Evolutionary conservation across 2,888 invertebrate species (phyloP).

Genomic region (Lithophane ornitopus): DNA sequence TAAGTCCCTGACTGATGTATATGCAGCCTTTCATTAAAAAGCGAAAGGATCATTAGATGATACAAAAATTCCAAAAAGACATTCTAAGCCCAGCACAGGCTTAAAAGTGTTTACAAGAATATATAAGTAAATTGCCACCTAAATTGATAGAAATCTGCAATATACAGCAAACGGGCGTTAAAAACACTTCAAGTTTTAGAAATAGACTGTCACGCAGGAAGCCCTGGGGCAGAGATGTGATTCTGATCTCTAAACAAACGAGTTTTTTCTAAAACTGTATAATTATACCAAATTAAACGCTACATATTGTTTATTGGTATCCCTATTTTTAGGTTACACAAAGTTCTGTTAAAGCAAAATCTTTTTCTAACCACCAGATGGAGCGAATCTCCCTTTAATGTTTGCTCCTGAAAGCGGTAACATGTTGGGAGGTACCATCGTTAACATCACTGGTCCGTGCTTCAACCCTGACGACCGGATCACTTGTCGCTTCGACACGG

Average conservation of each 20-base stretch:
- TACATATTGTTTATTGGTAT: not conserved
- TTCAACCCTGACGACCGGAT: slow-evolving; percentile 94
- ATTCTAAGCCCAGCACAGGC: not conserved
- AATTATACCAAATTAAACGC: not conserved
- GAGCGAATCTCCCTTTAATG: slow-evolving; percentile 94
- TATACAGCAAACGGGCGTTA: not conserved
- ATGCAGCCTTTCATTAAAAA: not conserved
- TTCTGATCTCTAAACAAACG: too few relatives aligned
- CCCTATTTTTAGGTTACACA: not conserved
- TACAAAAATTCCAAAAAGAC: too few relatives aligned
- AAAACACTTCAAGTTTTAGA: not conserved
- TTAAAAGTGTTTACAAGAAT: not conserved
- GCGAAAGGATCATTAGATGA: not conserved
- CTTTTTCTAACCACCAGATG: slow-evolving; percentile 89
- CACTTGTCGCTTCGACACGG: slow-evolving; percentile 96
- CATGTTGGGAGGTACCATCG: slow-evolving; percentile 99
- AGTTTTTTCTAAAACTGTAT: not conserved
- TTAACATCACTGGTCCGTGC: slow-evolving; percentile 99
- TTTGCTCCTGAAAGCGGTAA: slow-evolving; percentile 99
- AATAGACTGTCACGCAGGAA: not conserved
- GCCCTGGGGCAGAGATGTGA: not conserved
- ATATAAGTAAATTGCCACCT: not conserved
- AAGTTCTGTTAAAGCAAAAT: not conserved
- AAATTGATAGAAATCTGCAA: not conserved
- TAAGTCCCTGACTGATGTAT: slow-evolving; percentile 73